Evolutionary conservation across 2,888 invertebrate species (phyloP), one percentile per base, ranked within the genome.

Genomic region (Torymus tubicola): DNA sequence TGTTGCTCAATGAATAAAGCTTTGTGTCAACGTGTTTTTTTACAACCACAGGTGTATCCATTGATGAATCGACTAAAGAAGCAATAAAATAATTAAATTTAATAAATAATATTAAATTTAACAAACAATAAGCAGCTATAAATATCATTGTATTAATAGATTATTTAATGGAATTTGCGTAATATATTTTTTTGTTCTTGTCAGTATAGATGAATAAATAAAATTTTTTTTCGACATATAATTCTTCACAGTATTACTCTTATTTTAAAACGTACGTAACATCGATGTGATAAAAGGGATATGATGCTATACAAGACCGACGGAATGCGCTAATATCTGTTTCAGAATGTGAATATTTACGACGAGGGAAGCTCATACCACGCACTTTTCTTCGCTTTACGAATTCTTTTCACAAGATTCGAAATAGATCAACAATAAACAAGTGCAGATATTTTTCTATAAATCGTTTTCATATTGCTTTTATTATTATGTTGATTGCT

Each of bases 331-430:
- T 60, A 52, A 67, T 52, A 78, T 55, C 58, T 16, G 18, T 16
- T 64, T 65, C 18, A 57, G 18, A 65, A 72, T 61, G 21, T n/a
- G 52, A 69, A 16, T n/a, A 61, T 71, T 55, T 31, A 2, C 63
- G 31, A 10, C 53, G 21, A 18, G 18, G 21, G 14, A 63, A 14
- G 10, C 8, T 42, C 8, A 8, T 42, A 0, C 8, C 42, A 5
- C 8, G 42, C 31, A 5, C 5, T 63, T 16, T 24, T 24, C 24
- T 63, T 50, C 2, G 53, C 11, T 10, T n/a, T 2, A 42, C n/a
- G 24, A 72, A 63, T 72, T 24, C 14, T 53, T 14, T 42, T 42
- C 12, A 14, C 8, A 10, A 11, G 16, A 16, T 50, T 2, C 16
- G 11, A 2, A 50, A 31, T n/a, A 1, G 8, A 50, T 65, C 2